Evolutionary conservation across 2,888 invertebrate genomes (phyloP), one percentile per base, ranked within the genome.

Genomic region (Clitarchus hookeri): DNA sequence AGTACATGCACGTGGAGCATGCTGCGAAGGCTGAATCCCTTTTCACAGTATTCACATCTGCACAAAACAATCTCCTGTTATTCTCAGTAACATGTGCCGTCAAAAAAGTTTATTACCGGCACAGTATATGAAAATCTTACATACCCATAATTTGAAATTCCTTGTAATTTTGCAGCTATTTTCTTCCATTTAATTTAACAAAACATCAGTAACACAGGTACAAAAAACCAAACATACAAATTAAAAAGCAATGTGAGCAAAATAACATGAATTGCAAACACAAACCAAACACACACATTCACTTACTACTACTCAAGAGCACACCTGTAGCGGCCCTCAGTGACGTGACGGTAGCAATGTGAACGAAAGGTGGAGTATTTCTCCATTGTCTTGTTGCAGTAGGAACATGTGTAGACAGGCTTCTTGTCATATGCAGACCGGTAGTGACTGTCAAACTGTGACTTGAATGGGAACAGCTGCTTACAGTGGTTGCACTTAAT

Each of bases 321-420:
- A 26, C 89, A 94, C 94, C 92, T 93, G 89, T 92, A 93, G 90
- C 92, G 92, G 85, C 93, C 92, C 89, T 93, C 94, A 27, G 92
- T 92, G 80, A 93, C 92, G 89, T 94, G 94, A 86, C 93, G 90
- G 89, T 94, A 93, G 90, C 93, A 93, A 89, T 94, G 94, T 82
- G 92, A 91, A 25, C 92, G 91, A 89, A 94, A 94, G 53, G 92
- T 90, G 0, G 91, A 90, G 90, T 94, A 94, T 88, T 93, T 93
- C 27, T 92, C 92, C 89, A 92, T 93, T 86, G 92, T 91, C 88
- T 93, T 93, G 86, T 92, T 92, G 89, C 94, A 94, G 88, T 93
- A 92, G 84, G 93, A 93, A 89, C 94, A 94, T 6, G 93, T 92
- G 90, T 94, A 94, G 6, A 93, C 90, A 48, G 94, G 94, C 83